Evolutionary conservation across 2,888 invertebrate species (phyloP).

Genomic region (Melanostoma scalare): DNA sequence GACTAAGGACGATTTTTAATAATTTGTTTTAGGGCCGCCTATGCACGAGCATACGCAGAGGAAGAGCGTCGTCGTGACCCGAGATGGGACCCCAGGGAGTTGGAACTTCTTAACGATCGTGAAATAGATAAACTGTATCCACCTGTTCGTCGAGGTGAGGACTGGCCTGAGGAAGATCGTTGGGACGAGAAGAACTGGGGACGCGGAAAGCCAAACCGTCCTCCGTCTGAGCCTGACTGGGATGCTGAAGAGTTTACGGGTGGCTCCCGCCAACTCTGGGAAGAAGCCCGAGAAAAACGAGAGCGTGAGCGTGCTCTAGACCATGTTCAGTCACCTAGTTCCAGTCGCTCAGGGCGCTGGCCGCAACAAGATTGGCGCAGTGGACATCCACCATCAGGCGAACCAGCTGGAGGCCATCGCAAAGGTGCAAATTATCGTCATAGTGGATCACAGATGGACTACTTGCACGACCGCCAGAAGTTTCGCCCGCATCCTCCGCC

Average conservation of each 20-base stretch:
- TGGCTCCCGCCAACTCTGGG: conserved; percentile 67
- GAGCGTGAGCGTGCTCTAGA: conserved; percentile 63
- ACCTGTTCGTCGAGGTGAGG: conserved; percentile 74
- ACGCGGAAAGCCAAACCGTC: conserved; percentile 74
- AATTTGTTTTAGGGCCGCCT: conserved; percentile 74
- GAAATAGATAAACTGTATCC: conserved; percentile 71
- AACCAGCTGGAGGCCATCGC: conserved; percentile 36
- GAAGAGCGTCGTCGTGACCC: conserved; percentile 79
- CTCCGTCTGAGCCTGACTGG: conserved; percentile 80
- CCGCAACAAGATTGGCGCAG: conserved; percentile 67
- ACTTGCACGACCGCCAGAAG: conserved; percentile 75
- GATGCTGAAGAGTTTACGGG: conserved; percentile 79
- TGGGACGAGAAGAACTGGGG: conserved; percentile 66
- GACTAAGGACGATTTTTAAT: neutral
- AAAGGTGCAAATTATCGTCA: conserved; percentile 57
- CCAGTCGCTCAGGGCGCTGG: conserved; percentile 57
- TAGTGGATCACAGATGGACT: conserved; percentile 75
- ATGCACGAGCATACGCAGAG: conserved; percentile 78
- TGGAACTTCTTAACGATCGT: conserved; percentile 76
- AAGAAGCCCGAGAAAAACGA: conserved; percentile 63
- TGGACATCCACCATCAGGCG: conserved; percentile 39
- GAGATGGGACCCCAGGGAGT: conserved; percentile 77
- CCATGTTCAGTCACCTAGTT: conserved; percentile 56
- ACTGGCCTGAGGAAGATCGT: conserved; percentile 64
- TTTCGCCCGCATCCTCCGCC: conserved; percentile 79